Base-by-base conservation (phyloP, 2,888 invertebrate species). In the Apodemia arnacis region DNA sequence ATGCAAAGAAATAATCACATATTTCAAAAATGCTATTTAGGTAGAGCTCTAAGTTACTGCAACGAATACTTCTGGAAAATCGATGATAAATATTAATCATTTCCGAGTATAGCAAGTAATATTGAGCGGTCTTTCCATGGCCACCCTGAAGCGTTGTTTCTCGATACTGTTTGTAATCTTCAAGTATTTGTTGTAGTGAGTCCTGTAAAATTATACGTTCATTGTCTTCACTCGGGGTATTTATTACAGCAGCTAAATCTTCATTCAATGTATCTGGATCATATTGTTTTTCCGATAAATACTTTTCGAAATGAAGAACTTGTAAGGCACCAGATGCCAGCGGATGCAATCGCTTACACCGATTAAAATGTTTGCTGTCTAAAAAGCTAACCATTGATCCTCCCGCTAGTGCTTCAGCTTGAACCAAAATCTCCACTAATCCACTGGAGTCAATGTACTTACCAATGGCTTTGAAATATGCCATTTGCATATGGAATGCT, bases 291-390 rank as follows among this genome's bases (percentile, higher is more conserved):
- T 75, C 82, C 24, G 82, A 88, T 86, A 94, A 92, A 93, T 92
- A 95, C 54, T 88, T 38, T 88, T 95, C 88, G 84, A 96, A 95
- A 91, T 95, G 95, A 66, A 95, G 81, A 54, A 92, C 87, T 85
- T 95, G 93, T 31, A 95, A 88, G 18, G 92, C 95, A 27, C 73
- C 90, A 84, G 94, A 44, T 5, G 85, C 77, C 70, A 95, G 82
- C 7, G 95, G 95, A 91, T 96, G 95, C 66, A 95, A 70, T 0
- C 95, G 93, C 87, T 95, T 95, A 78, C 95, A 95, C 1, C 95
- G 93, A 91, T 96, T 96, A 69, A 95, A 96, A 87, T 95, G 95
- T 79, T 96, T 96, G 79, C 96, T 89, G 27, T 94, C 93, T 13
- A 96, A 84, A 84, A 96, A 95, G 38, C 95, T 91, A 86, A 93